These are phyloP conservation scores for Lerista edwardsae DNA, from an alignment of 2,797 vertebrate species.

Conservation along the genomic window DNA sequence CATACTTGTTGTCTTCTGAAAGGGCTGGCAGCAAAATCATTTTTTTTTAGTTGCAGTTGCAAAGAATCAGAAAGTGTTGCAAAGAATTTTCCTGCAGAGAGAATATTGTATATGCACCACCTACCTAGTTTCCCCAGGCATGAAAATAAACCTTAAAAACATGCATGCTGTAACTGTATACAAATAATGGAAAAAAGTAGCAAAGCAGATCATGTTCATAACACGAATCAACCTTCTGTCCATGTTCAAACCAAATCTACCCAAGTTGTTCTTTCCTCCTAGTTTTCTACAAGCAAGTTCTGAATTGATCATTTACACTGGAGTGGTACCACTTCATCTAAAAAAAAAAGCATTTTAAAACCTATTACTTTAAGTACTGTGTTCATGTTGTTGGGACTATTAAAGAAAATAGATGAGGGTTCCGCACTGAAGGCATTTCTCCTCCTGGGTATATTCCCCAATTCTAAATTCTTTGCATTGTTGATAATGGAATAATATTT, in stretches of 20 bases:
- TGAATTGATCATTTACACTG: background rate
- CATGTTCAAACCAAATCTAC: constrained; percentile 29
- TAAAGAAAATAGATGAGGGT: constrained; percentile 59
- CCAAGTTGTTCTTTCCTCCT: constrained; percentile 43
- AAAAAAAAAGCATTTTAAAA: constrained; percentile 64
- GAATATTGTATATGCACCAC: constrained; percentile 26
- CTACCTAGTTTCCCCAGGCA: constrained; percentile 47
- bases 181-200: constrained; percentile 24
- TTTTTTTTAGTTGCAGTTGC: constrained; percentile 9
- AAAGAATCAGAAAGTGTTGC: constrained; percentile 47
- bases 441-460: constrained; percentile 45
- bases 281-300: constrained; percentile 34
- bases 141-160: constrained; percentile 39
- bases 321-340: constrained; percentile 56
- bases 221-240: constrained; percentile 30
- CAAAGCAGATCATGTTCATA: background rate
- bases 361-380: constrained; percentile 61
- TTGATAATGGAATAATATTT: constrained; percentile 52
- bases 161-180: constrained; percentile 34
- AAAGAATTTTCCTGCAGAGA: constrained; percentile 37
- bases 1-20: constrained; percentile 1
- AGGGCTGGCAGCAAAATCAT: constrained; percentile 47
- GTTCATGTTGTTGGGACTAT: constrained; percentile 60
- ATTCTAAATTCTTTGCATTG: constrained; percentile 44
- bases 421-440: constrained; percentile 53